phyloP scores from a whole-genome alignment of 2,888 invertebrate species.

The Ramazzottius varieornatus region DNA sequence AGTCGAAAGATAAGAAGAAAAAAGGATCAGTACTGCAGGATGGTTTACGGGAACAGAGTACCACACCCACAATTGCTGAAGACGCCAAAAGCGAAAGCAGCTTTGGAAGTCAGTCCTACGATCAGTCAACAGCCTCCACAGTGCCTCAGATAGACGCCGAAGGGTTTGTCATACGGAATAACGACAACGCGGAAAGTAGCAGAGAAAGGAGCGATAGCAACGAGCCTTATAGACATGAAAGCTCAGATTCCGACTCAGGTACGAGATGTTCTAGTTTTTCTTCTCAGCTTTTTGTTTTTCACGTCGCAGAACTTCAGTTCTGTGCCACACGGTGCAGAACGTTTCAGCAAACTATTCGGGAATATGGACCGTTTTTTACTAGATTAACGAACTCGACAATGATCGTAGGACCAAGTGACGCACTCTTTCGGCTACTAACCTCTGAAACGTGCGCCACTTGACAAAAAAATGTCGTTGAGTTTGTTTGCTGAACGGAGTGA shows the following conservation, averaged over 20 bases:
- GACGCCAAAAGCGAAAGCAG: conserved; percentile 4
- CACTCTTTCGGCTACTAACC: no score
- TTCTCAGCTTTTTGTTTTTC: no score
- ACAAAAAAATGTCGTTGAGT: no score
- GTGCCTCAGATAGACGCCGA: background rate
- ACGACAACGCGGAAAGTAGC: background rate
- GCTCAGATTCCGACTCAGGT: background rate
- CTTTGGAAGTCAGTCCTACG: background rate
- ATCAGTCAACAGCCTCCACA: background rate
- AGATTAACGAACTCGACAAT: no score
- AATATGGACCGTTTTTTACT: no score
- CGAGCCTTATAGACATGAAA: background rate
- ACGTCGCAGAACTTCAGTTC: no score
- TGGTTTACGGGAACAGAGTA: background rate
- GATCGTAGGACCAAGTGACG: no score
- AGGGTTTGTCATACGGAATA: background rate
- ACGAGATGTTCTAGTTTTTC: no score
- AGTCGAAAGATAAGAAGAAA: background rate
- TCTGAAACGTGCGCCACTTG: no score
- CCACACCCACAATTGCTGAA: background rate
- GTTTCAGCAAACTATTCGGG: no score
- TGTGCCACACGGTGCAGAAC: no score
- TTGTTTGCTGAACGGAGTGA: no score
- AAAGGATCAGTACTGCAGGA: background rate
- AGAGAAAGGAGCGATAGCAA: background rate